phyloP scores from a whole-genome alignment of 2,888 invertebrate species.

The Oxyteleia sp. region DNA sequence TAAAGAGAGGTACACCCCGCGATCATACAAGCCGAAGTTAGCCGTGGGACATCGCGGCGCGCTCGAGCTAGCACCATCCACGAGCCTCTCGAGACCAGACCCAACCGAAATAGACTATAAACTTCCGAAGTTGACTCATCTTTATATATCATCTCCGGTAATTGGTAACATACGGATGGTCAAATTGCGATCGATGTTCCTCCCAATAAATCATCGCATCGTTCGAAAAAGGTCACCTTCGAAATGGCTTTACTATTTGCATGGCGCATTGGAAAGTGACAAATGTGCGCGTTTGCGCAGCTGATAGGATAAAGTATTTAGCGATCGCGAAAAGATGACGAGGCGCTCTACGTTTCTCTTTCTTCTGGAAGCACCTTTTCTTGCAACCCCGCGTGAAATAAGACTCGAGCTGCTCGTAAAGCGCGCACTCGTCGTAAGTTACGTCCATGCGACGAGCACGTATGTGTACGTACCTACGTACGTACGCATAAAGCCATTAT shows the following conservation, averaged over 20 bases:
- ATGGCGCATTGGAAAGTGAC: constrained; percentile 31
- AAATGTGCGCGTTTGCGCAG: constrained; percentile 18
- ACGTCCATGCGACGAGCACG: constrained; percentile 75
- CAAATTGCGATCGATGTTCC: constrained; percentile 4
- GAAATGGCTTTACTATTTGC: constrained; percentile 19
- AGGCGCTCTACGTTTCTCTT: constrained; percentile 24
- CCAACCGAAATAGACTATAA: constrained; percentile 47
- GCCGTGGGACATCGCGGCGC: constrained; percentile 32
- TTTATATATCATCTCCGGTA: constrained; percentile 36
- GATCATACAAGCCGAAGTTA: constrained; percentile 31
- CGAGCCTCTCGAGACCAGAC: constrained; percentile 15
- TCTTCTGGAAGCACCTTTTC: constrained; percentile 33
- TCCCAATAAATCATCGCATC: constrained; percentile 19
- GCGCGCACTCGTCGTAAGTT: constrained; percentile 81
- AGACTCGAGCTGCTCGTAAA: constrained; percentile 81
- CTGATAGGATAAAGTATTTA: constrained; percentile 59
- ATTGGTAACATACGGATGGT: constrained; percentile 33
- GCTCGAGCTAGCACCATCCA: constrained; percentile 31
- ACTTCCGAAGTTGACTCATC: constrained; percentile 29
- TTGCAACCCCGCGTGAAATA: constrained; percentile 78
- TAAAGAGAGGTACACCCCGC: constrained; percentile 18
- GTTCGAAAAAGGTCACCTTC: constrained; percentile 17
- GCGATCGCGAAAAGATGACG: constrained; percentile 56
- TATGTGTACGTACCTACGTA: constrained; percentile 77
- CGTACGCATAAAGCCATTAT: constrained; percentile 84